phyloP scores from a whole-genome alignment of 2,888 invertebrate genomes.

The Amiota communis region DNA sequence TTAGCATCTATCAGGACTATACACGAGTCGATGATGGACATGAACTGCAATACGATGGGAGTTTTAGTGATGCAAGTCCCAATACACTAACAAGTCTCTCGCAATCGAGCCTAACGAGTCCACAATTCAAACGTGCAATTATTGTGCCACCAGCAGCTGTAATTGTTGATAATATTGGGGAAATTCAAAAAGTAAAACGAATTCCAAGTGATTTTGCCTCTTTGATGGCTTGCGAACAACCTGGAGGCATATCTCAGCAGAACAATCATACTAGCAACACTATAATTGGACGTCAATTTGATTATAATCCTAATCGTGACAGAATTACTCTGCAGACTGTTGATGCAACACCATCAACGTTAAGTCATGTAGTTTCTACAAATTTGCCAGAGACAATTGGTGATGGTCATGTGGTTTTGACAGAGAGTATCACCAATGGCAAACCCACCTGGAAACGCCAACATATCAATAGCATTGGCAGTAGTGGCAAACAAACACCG shows the following conservation, averaged over 20 bases:
- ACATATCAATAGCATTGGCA: not conserved
- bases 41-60: conserved; percentile 51
- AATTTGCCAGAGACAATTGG: too few species aligned
- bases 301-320: conserved; percentile 62
- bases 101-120: conserved; percentile 58
- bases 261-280: conserved; percentile 42
- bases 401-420: not conserved
- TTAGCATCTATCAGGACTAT: conserved; percentile 58
- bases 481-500: not conserved
- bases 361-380: not conserved
- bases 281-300: conserved; percentile 53
- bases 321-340: conserved; percentile 50
- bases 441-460: conserved; percentile 14
- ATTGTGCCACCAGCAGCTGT: not conserved
- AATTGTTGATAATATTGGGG: conserved; percentile 19
- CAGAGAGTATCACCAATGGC: conserved; percentile 6
- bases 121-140: conserved; percentile 51
- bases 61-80: conserved; percentile 50
- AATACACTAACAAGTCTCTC: conserved; percentile 55
- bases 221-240: conserved; percentile 54
- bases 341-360: conserved; percentile 6
- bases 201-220: conserved; percentile 60
- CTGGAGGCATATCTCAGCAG: conserved; percentile 53
- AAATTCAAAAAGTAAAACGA: conserved; percentile 16
- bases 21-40: conserved; percentile 56